A percentile compares a stretch with the other conserved stretches of the same genome.
Evolutionary conservation across 2,113 vertebrate species (phyloP).

Genomic region (Elaphurus davidianus): DNA sequence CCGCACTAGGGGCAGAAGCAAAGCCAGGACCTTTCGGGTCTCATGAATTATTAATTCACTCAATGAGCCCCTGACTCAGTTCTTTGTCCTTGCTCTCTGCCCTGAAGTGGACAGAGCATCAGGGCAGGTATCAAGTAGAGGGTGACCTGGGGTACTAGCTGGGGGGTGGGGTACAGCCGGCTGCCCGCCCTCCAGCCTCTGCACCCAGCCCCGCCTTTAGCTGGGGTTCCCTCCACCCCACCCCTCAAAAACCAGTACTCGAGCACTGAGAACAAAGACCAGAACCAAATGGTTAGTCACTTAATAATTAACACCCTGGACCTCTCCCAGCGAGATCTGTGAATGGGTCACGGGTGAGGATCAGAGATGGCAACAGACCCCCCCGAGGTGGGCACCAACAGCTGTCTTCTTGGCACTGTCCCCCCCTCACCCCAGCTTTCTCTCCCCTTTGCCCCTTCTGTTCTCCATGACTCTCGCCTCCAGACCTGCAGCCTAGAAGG

Average conservation of each 20-base stretch:
- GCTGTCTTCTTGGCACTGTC: background rate
- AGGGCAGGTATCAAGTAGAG: background rate
- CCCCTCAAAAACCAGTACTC: background rate
- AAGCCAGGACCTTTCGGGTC: background rate
- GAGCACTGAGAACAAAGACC: background rate
- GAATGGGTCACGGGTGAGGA: background rate
- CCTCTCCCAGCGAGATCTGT: background rate
- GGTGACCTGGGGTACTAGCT: background rate
- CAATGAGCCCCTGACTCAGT: background rate
- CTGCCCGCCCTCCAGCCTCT: background rate
- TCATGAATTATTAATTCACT: background rate
- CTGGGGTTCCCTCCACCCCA: background rate
- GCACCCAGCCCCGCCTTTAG: background rate
- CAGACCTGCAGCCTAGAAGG: background rate
- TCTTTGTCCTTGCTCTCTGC: background rate
- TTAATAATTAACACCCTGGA: background rate
- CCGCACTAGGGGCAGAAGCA: background rate
- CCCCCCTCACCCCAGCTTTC: rapidly evolving
- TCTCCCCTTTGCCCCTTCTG: background rate
- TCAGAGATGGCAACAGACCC: background rate
- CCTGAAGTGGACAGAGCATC: background rate
- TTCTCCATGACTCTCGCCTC: background rate
- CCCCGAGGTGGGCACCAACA: rapidly evolving
- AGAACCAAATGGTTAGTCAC: background rate
- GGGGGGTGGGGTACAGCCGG: rapidly evolving